Conservation (phyloP, 2,797 vertebrate species). For the Phrynocephalus vlangalii region DNA sequence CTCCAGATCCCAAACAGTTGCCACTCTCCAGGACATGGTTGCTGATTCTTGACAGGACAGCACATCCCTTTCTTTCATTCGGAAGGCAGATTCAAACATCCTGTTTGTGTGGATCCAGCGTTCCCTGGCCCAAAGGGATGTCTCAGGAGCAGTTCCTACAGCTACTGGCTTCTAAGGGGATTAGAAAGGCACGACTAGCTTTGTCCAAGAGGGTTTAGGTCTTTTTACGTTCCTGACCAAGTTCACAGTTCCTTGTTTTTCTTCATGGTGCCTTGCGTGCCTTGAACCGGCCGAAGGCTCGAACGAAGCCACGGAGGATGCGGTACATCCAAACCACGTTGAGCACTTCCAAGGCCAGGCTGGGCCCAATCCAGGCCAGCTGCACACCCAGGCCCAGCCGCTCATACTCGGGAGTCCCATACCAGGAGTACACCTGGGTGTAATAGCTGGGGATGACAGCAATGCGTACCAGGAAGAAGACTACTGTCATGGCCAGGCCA, state of each 20-base stretch:
- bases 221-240: neutral
- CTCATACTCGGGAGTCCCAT: slow-evolving; percentile 82
- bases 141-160: neutral
- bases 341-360: slow-evolving; percentile 82
- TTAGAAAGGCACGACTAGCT: neutral
- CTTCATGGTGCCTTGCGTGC: slow-evolving; percentile 40
- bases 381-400: slow-evolving; percentile 82
- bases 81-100: neutral
- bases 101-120: neutral
- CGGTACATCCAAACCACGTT: slow-evolving; percentile 86
- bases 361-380: slow-evolving; percentile 87
- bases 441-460: slow-evolving; percentile 86
- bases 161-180: slow-evolving; percentile 9
- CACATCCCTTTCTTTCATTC: neutral
- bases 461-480: slow-evolving; percentile 85
- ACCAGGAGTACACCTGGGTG: slow-evolving; percentile 81
- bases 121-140: neutral
- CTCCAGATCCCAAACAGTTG: neutral
- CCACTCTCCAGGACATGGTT: neutral
- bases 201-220: neutral
- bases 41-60: neutral
- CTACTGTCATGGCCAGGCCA: slow-evolving; percentile 79
- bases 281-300: slow-evolving; percentile 71
- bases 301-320: slow-evolving; percentile 84
- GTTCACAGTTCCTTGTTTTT: neutral